These are phyloP conservation scores for Cynodonichthys magdalenae DNA, from an alignment of 2,797 vertebrate species.

Conservation along the genomic window DNA sequence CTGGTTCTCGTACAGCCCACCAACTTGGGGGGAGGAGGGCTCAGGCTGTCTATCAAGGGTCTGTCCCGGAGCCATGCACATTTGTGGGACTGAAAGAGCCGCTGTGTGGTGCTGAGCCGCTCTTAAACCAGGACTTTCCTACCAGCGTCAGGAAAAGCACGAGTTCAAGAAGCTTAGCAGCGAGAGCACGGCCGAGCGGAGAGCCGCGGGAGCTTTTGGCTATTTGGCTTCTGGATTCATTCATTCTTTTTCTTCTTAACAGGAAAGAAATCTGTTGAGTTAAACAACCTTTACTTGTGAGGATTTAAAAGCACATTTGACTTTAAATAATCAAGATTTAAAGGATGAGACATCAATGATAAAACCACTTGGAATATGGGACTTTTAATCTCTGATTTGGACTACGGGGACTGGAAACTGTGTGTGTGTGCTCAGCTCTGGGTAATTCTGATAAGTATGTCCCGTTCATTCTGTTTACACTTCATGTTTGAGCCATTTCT, in stretches of 20 bases:
- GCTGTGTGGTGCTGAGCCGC: constrained; percentile 42
- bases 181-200: constrained; percentile 26
- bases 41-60: constrained; percentile 53
- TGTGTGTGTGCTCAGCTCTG: constrained; percentile 67
- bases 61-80: constrained; percentile 58
- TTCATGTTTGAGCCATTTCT: constrained; percentile 17
- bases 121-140: constrained; percentile 38
- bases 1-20: constrained; percentile 64
- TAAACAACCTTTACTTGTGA: constrained; percentile 22
- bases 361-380: constrained; percentile 82
- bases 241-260: constrained; percentile 39
- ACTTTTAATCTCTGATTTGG: constrained; percentile 76
- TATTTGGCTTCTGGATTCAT: constrained; percentile 6
- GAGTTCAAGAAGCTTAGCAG: constrained; percentile 50
- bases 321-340: constrained; percentile 32
- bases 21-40: constrained; percentile 55
- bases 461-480: constrained; percentile 52
- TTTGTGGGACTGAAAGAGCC: constrained; percentile 55
- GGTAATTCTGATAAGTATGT: constrained; percentile 83
- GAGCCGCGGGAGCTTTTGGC: constrained; percentile 23
- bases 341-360: constrained; percentile 72
- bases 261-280: constrained; percentile 32
- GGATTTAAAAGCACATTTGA: constrained; percentile 31
- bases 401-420: constrained; percentile 68
- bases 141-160: constrained; percentile 39